A percentile compares a stretch with the other conserved stretches of the same genome.
Evolutionary conservation across 2,113 vertebrate genomes (phyloP).

Genomic region (Thermophis baileyi): DNA sequence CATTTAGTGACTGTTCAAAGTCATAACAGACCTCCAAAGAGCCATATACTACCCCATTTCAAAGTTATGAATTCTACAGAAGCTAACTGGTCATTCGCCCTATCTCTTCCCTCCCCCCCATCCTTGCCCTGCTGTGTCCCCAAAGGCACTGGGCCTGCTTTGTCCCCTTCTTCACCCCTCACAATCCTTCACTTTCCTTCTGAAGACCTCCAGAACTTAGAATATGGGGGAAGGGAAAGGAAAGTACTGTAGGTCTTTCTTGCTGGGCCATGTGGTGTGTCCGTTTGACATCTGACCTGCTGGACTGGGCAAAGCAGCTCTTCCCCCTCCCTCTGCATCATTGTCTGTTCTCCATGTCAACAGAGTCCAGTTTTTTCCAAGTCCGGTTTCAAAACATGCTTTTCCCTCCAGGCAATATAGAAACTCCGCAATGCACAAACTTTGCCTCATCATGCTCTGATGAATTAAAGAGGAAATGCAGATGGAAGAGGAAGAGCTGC

Average conservation of each 20-base stretch:
- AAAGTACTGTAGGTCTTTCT: background rate
- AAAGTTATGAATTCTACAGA: background rate
- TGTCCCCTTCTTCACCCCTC: too few relatives aligned
- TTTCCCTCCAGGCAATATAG: too few relatives aligned
- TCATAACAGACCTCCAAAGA: background rate
- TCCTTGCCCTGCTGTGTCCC: too few relatives aligned
- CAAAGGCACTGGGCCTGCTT: too few relatives aligned
- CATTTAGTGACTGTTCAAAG: background rate
- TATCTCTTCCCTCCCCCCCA: too few relatives aligned
- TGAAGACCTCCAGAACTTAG: too few relatives aligned
- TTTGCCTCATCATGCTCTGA: background rate
- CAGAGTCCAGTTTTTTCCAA: too few relatives aligned
- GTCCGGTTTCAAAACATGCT: background rate
- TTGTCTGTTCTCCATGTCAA: too few relatives aligned
- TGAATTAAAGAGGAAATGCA: background rate
- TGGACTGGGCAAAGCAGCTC: background rate
- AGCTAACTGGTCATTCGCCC: background rate
- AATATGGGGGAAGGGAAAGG: background rate
- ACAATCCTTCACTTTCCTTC: too few relatives aligned
- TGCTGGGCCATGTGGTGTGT: background rate
- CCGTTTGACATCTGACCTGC: too few relatives aligned
- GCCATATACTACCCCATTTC: background rate
- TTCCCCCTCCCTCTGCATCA: too few relatives aligned
- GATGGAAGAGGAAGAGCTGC: background rate
- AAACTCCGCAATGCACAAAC: background rate